phyloP scores from a whole-genome alignment of 2,888 invertebrate species.

The Phymatocera aterrima region DNA sequence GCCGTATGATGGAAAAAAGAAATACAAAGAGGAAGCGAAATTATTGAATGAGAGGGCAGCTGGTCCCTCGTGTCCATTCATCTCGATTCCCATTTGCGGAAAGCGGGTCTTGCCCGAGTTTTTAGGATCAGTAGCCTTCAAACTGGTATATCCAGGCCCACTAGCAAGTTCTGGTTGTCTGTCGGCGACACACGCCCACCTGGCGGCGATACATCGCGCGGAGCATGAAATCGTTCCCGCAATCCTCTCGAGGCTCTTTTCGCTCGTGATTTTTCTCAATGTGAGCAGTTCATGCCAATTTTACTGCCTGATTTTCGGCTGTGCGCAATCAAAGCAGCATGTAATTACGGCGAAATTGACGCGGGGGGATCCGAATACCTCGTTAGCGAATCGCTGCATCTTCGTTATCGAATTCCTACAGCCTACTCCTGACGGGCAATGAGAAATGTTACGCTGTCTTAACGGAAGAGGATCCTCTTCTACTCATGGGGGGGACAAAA shows the following conservation, averaged over 20 bases:
- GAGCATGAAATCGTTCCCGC: background rate
- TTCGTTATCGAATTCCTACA: slow-evolving; percentile 18
- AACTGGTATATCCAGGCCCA: slow-evolving; percentile 16
- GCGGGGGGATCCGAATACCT: slow-evolving; percentile 24
- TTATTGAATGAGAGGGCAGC: slow-evolving; percentile 25
- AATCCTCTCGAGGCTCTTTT: background rate
- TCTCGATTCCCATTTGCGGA: slow-evolving; percentile 32
- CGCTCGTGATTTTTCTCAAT: background rate
- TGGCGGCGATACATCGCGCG: slow-evolving; percentile 52
- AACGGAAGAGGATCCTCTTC: slow-evolving; percentile 27
- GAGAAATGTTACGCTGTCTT: slow-evolving; percentile 17
- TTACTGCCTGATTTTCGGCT: background rate
- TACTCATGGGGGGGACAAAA: slow-evolving; percentile 31
- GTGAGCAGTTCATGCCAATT: background rate
- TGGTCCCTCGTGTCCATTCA: slow-evolving; percentile 24
- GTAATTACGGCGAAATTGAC: slow-evolving; percentile 25
- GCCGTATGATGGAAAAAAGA: background rate
- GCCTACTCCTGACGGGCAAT: slow-evolving; percentile 12
- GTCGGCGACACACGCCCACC: slow-evolving; percentile 53
- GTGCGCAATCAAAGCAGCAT: background rate
- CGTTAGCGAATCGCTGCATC: slow-evolving; percentile 24
- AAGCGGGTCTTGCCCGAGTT: slow-evolving; percentile 19
- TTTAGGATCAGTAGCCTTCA: background rate
- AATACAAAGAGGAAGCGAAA: background rate
- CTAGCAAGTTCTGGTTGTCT: background rate